These are phyloP conservation scores for Psettodes erumei DNA, from an alignment of 2,113 vertebrate species.

Conservation along the genomic window DNA sequence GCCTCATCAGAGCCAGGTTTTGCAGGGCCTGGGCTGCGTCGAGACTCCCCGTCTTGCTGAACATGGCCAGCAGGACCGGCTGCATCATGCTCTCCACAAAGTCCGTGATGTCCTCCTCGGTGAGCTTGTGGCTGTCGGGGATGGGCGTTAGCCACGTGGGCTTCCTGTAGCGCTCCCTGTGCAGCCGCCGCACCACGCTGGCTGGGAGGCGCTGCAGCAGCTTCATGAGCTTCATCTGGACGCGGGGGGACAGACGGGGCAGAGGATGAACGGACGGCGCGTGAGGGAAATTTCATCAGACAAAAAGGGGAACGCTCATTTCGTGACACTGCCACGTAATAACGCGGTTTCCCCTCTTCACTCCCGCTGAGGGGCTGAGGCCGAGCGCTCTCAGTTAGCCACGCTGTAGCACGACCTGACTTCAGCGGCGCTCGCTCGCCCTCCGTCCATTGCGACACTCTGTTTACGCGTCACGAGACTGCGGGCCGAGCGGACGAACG, in stretches of 20 bases:
- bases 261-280: no score
- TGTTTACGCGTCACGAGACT: constrained; percentile 50
- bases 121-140: constrained; percentile 93
- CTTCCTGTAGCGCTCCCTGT: constrained; percentile 95
- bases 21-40: constrained; percentile 97
- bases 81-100: constrained; percentile 98
- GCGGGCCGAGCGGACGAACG: not conserved
- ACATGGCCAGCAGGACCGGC: constrained; percentile 98
- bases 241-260: constrained; percentile 34
- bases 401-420: not conserved
- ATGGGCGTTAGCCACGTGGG: constrained; percentile 92
- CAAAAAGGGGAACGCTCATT: not conserved
- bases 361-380: not conserved
- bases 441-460: constrained; percentile 38
- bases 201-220: constrained; percentile 95
- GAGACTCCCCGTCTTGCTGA: constrained; percentile 98
- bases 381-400: not conserved
- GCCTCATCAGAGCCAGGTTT: constrained; percentile 96
- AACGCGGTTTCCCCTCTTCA: no score
- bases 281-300: not conserved
- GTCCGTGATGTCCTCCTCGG: constrained; percentile 93
- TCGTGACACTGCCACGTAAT: not conserved
- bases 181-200: constrained; percentile 91
- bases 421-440: not conserved
- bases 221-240: constrained; percentile 98